A percentile compares a stretch with the other conserved stretches of the same genome.
phyloP scores from a whole-genome alignment of 1,140 invertebrate species.

The Bilobella aurantiaca region DNA sequence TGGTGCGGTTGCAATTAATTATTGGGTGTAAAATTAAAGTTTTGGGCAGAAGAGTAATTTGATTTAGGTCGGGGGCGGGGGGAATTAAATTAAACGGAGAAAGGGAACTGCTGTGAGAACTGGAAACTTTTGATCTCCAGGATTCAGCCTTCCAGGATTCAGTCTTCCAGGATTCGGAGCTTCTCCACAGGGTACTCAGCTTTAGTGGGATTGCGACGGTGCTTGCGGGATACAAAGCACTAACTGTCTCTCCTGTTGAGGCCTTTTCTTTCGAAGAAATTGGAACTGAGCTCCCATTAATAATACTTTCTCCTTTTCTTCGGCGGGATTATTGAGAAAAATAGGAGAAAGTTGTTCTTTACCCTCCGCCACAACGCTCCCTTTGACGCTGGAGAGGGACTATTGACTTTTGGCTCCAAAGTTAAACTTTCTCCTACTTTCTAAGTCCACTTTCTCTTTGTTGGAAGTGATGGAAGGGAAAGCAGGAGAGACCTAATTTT shows the following conservation, averaged over 20 bases:
- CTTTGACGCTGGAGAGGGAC: not conserved
- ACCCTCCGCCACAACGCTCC: no score
- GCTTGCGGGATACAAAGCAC: slow-evolving; percentile 5
- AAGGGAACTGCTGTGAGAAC: not conserved
- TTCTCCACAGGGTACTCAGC: no score
- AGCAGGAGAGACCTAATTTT: not conserved
- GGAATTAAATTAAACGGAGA: not conserved
- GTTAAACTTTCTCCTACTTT: not conserved
- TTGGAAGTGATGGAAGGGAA: not conserved
- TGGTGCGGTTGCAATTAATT: slow-evolving; percentile 3
- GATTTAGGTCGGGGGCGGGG: not conserved
- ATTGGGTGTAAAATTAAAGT: slow-evolving; percentile 3
- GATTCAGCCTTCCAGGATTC: no score
- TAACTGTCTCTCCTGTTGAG: slow-evolving; percentile 1
- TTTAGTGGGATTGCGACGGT: no score
- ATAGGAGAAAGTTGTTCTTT: slow-evolving; percentile 3
- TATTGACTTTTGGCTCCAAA: not conserved
- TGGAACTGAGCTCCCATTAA: slow-evolving; percentile 8
- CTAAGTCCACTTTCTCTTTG: not conserved
- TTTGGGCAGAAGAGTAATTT: not conserved
- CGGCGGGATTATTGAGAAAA: slow-evolving; percentile 4
- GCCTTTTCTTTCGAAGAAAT: not conserved
- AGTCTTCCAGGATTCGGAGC: no score
- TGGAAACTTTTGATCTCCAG: not conserved
- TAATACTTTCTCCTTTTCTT: slow-evolving; percentile 2